Percentiles rank a stretch among this genome's conserved stretches.
Conservation (phyloP, 2,113 vertebrate species). For the Rallus limicola region DNA sequence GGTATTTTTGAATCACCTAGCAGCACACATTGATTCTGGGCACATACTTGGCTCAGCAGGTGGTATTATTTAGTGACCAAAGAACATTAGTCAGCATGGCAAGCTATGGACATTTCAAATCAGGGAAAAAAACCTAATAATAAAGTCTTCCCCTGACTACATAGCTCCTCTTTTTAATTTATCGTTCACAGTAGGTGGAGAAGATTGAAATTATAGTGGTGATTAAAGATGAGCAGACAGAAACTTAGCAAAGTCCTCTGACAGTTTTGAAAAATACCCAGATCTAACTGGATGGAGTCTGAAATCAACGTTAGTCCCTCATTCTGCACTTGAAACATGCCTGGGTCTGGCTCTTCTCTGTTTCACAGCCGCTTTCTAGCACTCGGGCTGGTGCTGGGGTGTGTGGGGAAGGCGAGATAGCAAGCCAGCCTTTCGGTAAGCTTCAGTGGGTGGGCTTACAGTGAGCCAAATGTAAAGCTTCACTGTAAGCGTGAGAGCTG, state of each 20-base stretch:
- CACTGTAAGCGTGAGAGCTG: not conserved
- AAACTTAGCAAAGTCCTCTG: not conserved
- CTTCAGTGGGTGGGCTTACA: not conserved
- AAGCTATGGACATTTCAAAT: not conserved
- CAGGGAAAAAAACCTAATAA: not conserved
- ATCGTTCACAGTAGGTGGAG: slow-evolving; percentile 6
- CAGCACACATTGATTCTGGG: not conserved
- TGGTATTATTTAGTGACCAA: slow-evolving; percentile 45
- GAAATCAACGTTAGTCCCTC: not conserved
- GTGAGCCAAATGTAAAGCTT: not conserved
- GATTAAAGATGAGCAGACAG: slow-evolving; percentile 23
- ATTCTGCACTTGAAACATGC: not conserved
- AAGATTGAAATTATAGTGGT: slow-evolving; percentile 18
- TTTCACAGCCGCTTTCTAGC: not conserved
- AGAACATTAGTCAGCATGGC: slow-evolving; percentile 4
- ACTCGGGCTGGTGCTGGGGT: not conserved
- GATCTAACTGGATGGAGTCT: not conserved
- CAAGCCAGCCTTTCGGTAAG: not conserved
- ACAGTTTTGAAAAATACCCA: not conserved
- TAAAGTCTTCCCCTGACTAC: not conserved
- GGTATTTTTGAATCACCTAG: not conserved
- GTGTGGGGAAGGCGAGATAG: not conserved
- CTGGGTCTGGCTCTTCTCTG: not conserved
- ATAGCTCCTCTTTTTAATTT: slow-evolving; percentile 9
- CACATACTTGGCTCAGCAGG: not conserved